Evolutionary conservation across 2,888 invertebrate species (phyloP), one percentile per base, ranked within the genome.

Genomic region (Iphiclides podalirius): DNA sequence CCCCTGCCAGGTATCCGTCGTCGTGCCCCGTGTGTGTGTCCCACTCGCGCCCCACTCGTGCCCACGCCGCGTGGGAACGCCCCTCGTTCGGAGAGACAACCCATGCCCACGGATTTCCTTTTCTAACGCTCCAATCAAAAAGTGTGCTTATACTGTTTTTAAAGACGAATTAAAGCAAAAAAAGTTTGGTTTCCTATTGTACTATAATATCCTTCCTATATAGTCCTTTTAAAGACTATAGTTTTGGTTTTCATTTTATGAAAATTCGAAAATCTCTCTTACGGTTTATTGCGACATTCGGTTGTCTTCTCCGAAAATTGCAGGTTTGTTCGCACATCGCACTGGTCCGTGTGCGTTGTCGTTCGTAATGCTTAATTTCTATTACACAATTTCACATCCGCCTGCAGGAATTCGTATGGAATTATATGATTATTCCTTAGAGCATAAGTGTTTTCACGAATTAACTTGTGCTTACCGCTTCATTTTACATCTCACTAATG

Each of bases 1-100:
- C 63, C 63, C 53, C 60, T 64, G 55, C 55, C 64, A 66, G 64
- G 64, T 66, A 64, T 57, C 42, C 20, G 9, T 38, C 39, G 45
- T 35, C 40, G 39, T 45, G 36, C 36, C 34, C 38, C 42, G 44
- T 51, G 47, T 52, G 46, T 34, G 14, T 13, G n/a, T n/a, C 37
- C 9, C 40, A 14, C 17, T 34, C 38, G 13, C 14, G 33, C 7
- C 37, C 9, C 40, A 14, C 17, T 34, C 38, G 13, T 13, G 33
- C 7, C 37, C n/a, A 15, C 39, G 23, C 13, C n/a, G n/a, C 38
- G 15, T 1, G 7, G 40, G 17, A 16, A 41, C 41, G 28, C 28
- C 2, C 33, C 2, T 4, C 9, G 12, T 16, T n/a, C 11, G 13
- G 11, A 47, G 14, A 11, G 34, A 48, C 28, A 28, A 42, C 17